A percentile compares a stretch with the other conserved stretches of the same genome.
phyloP scores from a whole-genome alignment of 2,113 vertebrate genomes.

The Carollia perspicillata region DNA sequence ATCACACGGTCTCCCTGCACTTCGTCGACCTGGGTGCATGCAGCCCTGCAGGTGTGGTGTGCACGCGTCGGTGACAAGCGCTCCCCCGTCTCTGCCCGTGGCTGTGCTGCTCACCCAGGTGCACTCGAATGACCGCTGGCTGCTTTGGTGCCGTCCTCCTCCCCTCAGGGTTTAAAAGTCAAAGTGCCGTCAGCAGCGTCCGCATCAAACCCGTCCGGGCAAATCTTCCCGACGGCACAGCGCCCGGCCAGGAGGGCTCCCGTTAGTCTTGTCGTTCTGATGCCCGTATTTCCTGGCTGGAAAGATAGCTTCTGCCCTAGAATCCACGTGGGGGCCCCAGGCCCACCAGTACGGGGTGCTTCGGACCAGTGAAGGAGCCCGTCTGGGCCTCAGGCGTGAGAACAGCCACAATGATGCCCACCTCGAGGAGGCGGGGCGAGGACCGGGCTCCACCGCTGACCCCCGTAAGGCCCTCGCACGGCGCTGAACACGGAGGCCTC shows the following conservation, averaged over 20 bases:
- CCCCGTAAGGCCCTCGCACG: neutral
- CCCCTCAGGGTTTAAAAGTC: neutral
- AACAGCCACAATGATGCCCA: neutral
- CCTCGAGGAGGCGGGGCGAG: neutral
- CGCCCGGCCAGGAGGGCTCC: neutral
- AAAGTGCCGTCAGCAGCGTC: neutral
- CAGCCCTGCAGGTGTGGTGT: too few species aligned
- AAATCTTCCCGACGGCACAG: too few species aligned
- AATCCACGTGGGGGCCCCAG: neutral
- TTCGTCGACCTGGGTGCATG: too few species aligned
- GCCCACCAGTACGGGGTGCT: neutral
- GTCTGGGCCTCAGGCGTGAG: neutral
- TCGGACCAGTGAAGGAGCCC: neutral
- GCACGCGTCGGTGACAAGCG: neutral
- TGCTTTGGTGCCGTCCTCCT: neutral
- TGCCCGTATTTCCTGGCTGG: neutral
- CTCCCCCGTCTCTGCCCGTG: neutral
- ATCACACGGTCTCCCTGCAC: neutral
- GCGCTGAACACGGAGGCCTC: neutral
- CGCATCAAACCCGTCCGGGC: too few species aligned
- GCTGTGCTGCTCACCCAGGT: neutral
- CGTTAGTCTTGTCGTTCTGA: neutral
- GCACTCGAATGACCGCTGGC: neutral
- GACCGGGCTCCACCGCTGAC: neutral
- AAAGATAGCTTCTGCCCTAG: neutral